These are phyloP conservation scores for Camponotus floridanus DNA, from an alignment of 1,140 invertebrate genomes.

Conservation along the genomic window DNA sequence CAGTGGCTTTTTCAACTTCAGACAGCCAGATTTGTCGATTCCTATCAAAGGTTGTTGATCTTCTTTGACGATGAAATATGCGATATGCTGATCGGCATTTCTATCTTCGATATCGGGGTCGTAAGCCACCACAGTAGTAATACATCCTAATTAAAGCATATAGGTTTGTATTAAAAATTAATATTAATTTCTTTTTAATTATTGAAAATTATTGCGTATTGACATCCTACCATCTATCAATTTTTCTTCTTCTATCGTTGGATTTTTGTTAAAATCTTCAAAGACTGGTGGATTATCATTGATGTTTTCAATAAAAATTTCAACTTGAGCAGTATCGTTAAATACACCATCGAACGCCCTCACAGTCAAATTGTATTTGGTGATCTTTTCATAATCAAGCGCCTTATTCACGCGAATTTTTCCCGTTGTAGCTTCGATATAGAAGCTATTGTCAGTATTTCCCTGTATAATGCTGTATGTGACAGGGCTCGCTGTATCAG, in stretches of 20 bases:
- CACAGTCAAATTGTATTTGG: conserved; percentile 92
- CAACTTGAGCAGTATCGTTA: conserved; percentile 91
- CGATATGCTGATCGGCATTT: conserved; percentile 91
- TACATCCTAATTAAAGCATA: conserved; percentile 85
- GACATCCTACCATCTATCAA: conserved; percentile 88
- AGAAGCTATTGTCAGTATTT: conserved; percentile 92
- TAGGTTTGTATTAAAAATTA: conserved; percentile 26
- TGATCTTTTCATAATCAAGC: conserved; percentile 95
- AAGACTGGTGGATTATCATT: conserved; percentile 95
- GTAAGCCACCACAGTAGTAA: conserved; percentile 88
- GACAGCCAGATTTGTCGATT: conserved; percentile 91
- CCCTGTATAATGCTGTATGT: conserved; percentile 93
- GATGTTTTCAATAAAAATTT: conserved; percentile 93
- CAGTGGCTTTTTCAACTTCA: conserved; percentile 91
- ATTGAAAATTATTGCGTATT: not conserved
- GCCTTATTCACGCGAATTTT: conserved; percentile 92
- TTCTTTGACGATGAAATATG: conserved; percentile 91
- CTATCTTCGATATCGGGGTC: conserved; percentile 94
- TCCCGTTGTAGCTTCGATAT: conserved; percentile 92
- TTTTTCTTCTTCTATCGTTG: conserved; percentile 90
- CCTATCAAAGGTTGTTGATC: conserved; percentile 90
- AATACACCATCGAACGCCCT: conserved; percentile 92
- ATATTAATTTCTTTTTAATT: not conserved
- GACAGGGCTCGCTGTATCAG: conserved; percentile 93
- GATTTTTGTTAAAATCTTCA: conserved; percentile 88